These are phyloP conservation scores for Loriculus beryllinus DNA, from an alignment of 2,797 vertebrate species.

Conservation along the genomic window DNA sequence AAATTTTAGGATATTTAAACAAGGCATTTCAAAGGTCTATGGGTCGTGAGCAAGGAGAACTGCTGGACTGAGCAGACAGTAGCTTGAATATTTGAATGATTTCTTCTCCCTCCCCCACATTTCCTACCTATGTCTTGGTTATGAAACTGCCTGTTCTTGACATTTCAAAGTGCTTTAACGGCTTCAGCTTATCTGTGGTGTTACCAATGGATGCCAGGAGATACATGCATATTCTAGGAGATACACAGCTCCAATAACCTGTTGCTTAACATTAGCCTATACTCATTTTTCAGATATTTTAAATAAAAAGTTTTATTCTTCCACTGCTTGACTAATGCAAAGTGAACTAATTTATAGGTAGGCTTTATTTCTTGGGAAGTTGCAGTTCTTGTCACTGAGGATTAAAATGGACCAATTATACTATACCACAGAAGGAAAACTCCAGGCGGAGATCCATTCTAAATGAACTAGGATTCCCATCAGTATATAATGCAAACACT, in stretches of 20 bases:
- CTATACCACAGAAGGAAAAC: not conserved
- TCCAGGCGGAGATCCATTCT: not conserved
- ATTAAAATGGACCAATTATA: not conserved
- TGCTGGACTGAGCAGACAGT: not conserved
- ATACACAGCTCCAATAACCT: not conserved
- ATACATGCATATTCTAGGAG: not conserved
- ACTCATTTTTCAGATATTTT: not conserved
- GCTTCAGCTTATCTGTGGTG: not conserved
- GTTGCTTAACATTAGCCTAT: not conserved
- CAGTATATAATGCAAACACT: not conserved
- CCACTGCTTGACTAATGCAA: not conserved
- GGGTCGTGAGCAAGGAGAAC: not conserved
- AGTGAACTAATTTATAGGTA: not conserved
- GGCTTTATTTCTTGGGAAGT: not conserved
- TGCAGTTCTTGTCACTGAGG: not conserved
- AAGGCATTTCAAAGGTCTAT: slow-evolving; percentile 36
- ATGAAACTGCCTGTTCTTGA: not conserved
- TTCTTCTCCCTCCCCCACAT: not conserved
- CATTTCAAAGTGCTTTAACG: not conserved
- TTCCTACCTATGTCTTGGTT: not conserved
- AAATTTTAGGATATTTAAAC: slow-evolving; percentile 45
- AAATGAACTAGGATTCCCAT: not conserved
- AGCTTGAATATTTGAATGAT: not conserved
- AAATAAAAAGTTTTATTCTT: not conserved
- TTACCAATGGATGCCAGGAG: not conserved